Evolutionary conservation across 1,140 invertebrate genomes (phyloP), one percentile per base, ranked within the genome.

Genomic region (Ooceraea biroi): DNA sequence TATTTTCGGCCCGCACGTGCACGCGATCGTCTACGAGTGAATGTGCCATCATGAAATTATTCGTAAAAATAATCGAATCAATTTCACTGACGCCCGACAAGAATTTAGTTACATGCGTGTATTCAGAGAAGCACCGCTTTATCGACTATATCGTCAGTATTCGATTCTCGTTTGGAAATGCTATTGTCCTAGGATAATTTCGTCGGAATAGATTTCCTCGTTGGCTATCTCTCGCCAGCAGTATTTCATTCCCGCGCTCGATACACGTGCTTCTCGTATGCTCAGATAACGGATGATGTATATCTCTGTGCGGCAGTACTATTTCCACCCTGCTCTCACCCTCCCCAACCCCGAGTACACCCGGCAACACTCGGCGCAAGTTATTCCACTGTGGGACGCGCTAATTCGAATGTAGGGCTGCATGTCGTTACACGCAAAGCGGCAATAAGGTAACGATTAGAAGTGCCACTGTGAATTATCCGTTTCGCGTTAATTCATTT

Each of bases 261-360:
- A 80, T 80, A 80, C 76, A 80, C 76, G 66, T 80, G 76, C 76
- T 78, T 57, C 36, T 14, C 65, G 76, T 69, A 57, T 78, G 52
- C 76, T 71, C 50, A 80, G 76, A 80, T 80, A 80, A 80, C 65
- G 36, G 76, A 80, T 80, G 76, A 80, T 58, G 27, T 80, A 78
- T 68, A 78, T 78, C 46, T 69, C n/a, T 36, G 48, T 3, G 17
- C 50, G 36, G 27, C 10, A 17, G 19, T 69, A 69, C 76, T 57
- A n/a, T 71, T 80, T 57, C 41, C 41, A 8, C 25, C 14, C 76
- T 12, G n/a, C 22, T 17, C 36, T n/a, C 50, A 0, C 14, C 50
- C 12, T 52, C 14, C 17, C 7, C 3, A 14, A 1, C 10, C 46
- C 14, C 22, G 22, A 4, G 66, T n/a, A n/a, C 19, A 46, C 27